Base-by-base conservation (phyloP, 2,113 vertebrate genomes). In the Okapia johnstoni region DNA sequence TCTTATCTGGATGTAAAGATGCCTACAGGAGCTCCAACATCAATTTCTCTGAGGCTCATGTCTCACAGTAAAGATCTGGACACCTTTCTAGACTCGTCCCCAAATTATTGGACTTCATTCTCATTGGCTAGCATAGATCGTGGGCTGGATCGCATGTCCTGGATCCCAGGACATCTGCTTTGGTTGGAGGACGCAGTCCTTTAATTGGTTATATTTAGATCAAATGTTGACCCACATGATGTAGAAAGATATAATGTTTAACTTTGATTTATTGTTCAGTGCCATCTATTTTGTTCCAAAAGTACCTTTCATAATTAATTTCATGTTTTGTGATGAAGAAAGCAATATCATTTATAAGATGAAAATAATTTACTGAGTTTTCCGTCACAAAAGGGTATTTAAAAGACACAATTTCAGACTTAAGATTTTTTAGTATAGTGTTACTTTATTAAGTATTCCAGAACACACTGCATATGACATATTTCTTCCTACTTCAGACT, bases 391-490 rank as follows among this genome's bases (percentile, higher is more conserved):
- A 36, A 43, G 15, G 28, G 54, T 43, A 94, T 55, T 50, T 77
- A 43, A 66, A 93, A 95, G 5, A 10, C 15, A 40, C 5, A 77
- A 28, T 55, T 92, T 66, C 33, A 80, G 21, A 81, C 33, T 88
- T 85, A 88, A 79, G 19, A 36, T 15, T 95, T 95, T 70, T 87
- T 48, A 77, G n/a, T 77, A 40, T 40, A 81, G 36, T 83, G 63
- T 77, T 77, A 70, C 90, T 87, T 43, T 96, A 57, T 93, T 93
- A 93, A 90, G 54, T 79, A 88, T 89, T 91, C 28, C 19, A 54
- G 48, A 97, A 43, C 19, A 61, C 6, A 57, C 36, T 33, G 28
- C 14, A 4, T 48, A 58, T 76, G 84, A 55, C 40, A 94, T 80
- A 52, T 98, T 97, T 96, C 0, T 0, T 93, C 94, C 93, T 57